These are phyloP conservation scores for Drosophila prostipennis DNA, from an alignment of 2,888 invertebrate species.

Conservation along the genomic window DNA sequence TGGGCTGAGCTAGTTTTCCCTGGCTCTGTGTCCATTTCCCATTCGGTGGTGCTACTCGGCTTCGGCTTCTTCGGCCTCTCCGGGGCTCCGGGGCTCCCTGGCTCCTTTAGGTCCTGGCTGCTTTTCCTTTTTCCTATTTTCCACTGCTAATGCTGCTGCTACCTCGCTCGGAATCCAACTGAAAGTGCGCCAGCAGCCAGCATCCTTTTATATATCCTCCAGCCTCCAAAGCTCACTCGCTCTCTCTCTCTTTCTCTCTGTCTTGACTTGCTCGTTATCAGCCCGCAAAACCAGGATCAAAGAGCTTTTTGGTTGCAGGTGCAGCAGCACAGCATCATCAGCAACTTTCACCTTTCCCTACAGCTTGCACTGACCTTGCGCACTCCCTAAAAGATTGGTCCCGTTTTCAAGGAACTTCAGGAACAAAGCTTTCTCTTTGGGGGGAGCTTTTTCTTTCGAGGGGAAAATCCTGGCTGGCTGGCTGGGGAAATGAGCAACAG, in stretches of 20 bases:
- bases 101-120: background rate
- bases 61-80: background rate
- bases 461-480: constrained; percentile 7
- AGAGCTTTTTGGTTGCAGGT: constrained; percentile 47
- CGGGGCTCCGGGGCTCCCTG: constrained; percentile 1
- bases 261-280: constrained; percentile 46
- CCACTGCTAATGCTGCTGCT: constrained; percentile 57
- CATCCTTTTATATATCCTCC: constrained; percentile 74
- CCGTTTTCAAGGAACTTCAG: constrained; percentile 69
- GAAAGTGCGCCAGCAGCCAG: constrained; percentile 62
- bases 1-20: constrained; percentile 70
- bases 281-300: constrained; percentile 17
- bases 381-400: constrained; percentile 68
- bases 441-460: constrained; percentile 59
- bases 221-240: constrained; percentile 32
- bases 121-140: background rate
- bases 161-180: constrained; percentile 79
- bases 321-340: constrained; percentile 15
- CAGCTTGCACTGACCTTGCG: constrained; percentile 80
- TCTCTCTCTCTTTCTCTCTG: constrained; percentile 15
- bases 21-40: constrained; percentile 54
- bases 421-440: constrained; percentile 67
- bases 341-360: constrained; percentile 57
- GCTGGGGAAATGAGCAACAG: constrained; percentile 52
- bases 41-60: background rate